Evolutionary conservation across 2,888 invertebrate species (phyloP).

Genomic region (Philhelius pedissequus): DNA sequence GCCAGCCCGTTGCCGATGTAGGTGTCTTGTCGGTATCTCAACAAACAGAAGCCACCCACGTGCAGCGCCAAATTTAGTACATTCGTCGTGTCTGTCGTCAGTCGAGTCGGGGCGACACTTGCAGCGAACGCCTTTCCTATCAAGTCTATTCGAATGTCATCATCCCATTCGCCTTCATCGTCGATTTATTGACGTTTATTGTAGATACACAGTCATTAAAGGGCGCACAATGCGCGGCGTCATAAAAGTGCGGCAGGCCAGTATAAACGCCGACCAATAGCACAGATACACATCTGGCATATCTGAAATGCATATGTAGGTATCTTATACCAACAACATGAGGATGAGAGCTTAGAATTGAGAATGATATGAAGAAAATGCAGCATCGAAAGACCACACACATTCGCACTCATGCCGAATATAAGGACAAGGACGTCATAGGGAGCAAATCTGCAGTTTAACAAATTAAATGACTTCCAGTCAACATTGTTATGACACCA

Average conservation of each 20-base stretch:
- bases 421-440: constrained; percentile 7
- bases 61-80: constrained; percentile 56
- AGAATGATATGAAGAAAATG: constrained; percentile 3
- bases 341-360: neutral
- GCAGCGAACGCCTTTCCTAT: neutral
- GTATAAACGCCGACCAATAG: constrained; percentile 31
- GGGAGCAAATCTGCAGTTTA: constrained; percentile 76
- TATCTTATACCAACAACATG: too few relatives aligned
- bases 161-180: constrained; percentile 9
- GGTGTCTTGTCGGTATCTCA: constrained; percentile 5
- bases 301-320: neutral
- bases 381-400: constrained; percentile 39
- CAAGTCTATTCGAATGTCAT: constrained; percentile 40
- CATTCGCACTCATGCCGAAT: neutral
- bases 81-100: too few relatives aligned
- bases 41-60: constrained; percentile 56
- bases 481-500: constrained; percentile 69
- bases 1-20: neutral
- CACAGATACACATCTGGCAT: constrained; percentile 45
- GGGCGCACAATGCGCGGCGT: constrained; percentile 33
- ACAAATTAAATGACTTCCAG: constrained; percentile 79
- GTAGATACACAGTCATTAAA: constrained; percentile 49
- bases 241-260: constrained; percentile 55
- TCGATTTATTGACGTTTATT: constrained; percentile 30
- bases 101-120: constrained; percentile 37